Evolutionary conservation across 2,888 invertebrate species (phyloP), one percentile per base, ranked within the genome.

Genomic region (Philhelius pedissequus): DNA sequence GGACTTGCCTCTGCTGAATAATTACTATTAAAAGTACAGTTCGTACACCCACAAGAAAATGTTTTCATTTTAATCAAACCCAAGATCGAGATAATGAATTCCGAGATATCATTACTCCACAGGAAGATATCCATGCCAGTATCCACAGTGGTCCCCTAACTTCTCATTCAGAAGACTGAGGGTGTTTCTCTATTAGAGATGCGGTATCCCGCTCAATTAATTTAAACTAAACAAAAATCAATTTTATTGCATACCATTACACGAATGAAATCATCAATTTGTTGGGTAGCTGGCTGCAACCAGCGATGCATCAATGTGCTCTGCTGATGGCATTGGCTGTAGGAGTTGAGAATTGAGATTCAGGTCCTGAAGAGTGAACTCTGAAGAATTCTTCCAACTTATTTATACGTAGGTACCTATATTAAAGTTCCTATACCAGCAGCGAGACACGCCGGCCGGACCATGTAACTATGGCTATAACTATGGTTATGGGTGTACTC

Each of bases 261-360:
- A 84, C 71, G 84, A 84, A 84, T 84, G 84, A 84, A 84, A 84
- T 80, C 84, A 84, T 84, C 84, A 84, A 84, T 84, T 84, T 71
- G 80, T 75, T 84, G 84, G 84, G 68, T 84, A 58, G 74, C 69
- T 78, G 83, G 83, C 74, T 78, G 78, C 83, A 83, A 74, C 69
- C 78, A 78, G 83, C 73, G 69, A 64, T 77, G 78, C 82, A 78
- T 68, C 60, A 64, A 64, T 64, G 64, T 18, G 20, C 32, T 64
- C 22, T n/a, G 38, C 32, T 43, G 40, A 32, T 48, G n/a, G 48
- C 8, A 18, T 2, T 8, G 38, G 20, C 11, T 48, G 22, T 22
- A 48, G 20, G 45, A 45, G 22, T 48, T 48, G 22, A 13, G 18
- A 27, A 45, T 15, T 18, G 15, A 40, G 62, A 43, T 62, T 27